Conservation (phyloP, 2,113 vertebrate genomes). For the Phasianus colchicus region DNA sequence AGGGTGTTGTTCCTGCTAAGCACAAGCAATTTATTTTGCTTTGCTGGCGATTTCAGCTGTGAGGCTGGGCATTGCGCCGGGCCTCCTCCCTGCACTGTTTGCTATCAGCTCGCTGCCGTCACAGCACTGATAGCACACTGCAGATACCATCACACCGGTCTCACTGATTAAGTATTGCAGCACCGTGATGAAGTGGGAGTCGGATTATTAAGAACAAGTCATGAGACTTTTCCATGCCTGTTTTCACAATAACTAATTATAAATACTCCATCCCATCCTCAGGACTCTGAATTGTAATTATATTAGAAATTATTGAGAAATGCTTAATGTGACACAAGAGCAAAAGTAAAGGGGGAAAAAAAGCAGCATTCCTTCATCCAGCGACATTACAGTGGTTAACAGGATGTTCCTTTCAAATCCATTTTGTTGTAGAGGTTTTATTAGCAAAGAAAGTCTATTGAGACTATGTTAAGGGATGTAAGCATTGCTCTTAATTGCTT, state of each 20-base stretch:
- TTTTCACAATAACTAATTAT: conserved; percentile 33
- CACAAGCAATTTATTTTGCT: conserved; percentile 38
- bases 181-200: background rate
- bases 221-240: background rate
- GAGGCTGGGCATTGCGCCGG: background rate
- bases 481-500: background rate
- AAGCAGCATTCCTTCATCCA: background rate
- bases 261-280: background rate
- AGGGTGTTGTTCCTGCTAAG: conserved; percentile 30
- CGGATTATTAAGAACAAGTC: background rate
- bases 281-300: conserved; percentile 39
- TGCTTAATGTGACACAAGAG: background rate
- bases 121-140: background rate
- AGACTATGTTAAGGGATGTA: background rate
- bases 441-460: background rate
- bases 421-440: background rate
- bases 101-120: background rate
- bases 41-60: background rate
- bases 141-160: background rate
- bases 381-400: background rate
- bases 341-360: background rate
- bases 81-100: background rate
- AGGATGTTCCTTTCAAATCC: background rate
- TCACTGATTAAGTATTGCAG: conserved; percentile 2
- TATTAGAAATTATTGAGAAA: background rate